phyloP scores from a whole-genome alignment of 2,113 vertebrate species.

The Thunnus maccoyii region DNA sequence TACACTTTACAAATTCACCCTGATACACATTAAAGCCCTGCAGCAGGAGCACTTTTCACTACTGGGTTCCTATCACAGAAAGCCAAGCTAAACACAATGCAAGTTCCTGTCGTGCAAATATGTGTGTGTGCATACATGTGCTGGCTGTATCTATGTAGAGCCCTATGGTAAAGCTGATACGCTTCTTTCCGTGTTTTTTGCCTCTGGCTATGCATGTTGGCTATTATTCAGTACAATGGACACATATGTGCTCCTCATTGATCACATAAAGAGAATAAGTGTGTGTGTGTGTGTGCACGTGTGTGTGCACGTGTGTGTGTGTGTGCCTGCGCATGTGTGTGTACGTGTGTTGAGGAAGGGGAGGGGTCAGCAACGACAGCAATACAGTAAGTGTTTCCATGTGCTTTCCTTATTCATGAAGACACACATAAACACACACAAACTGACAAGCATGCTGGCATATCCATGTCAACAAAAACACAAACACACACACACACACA shows the following conservation, averaged over 20 bases:
- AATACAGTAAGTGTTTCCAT: slow-evolving; percentile 80
- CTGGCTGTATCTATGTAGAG: slow-evolving; percentile 5
- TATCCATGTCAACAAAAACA: slow-evolving; percentile 65
- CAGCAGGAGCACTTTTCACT: slow-evolving; percentile 46
- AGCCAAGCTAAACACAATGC: slow-evolving; percentile 52
- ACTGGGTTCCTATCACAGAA: slow-evolving; percentile 19
- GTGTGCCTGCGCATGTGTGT: too few species aligned
- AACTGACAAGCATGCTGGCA: slow-evolving; percentile 61
- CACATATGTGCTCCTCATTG: slow-evolving; percentile 60
- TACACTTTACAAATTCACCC: slow-evolving; percentile 36
- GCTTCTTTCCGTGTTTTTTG: slow-evolving; percentile 27
- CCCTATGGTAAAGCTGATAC: slow-evolving; percentile 38
- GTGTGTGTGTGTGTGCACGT: slow-evolving; percentile 15
- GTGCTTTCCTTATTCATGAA: slow-evolving; percentile 66
- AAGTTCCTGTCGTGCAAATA: slow-evolving; percentile 50
- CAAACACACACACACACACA: slow-evolving; percentile 23
- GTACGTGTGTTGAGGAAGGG: slow-evolving; percentile 31
- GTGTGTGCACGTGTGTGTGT: slow-evolving; percentile 27
- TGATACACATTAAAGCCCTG: slow-evolving; percentile 33
- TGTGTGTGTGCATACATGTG: slow-evolving; percentile 1
- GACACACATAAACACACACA: slow-evolving; percentile 60
- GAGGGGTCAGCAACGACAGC: slow-evolving; percentile 57
- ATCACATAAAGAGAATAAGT: slow-evolving; percentile 50
- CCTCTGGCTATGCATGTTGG: slow-evolving; percentile 46
- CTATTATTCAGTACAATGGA: slow-evolving; percentile 60